Evolutionary conservation across 2,113 vertebrate species (phyloP).

Genomic region (Myotis yumanensis): DNA sequence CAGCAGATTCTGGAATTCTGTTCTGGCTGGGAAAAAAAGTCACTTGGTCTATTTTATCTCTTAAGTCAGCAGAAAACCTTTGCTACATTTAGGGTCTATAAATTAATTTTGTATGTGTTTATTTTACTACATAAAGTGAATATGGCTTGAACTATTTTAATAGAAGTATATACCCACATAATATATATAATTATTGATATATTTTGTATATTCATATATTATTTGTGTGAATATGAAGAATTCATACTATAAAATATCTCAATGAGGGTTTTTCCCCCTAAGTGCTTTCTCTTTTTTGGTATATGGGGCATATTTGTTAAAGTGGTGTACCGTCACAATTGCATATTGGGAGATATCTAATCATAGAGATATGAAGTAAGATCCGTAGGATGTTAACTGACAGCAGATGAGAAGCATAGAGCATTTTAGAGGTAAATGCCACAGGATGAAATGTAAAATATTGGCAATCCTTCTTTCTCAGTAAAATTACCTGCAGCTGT

Average conservation of each 20-base stretch:
- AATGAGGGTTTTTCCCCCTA: background rate
- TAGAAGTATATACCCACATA: background rate
- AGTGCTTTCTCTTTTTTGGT: background rate
- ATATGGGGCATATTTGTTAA: background rate
- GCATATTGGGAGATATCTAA: background rate
- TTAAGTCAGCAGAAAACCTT: background rate
- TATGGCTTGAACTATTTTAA: background rate
- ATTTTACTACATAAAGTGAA: background rate
- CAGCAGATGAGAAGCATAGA: background rate
- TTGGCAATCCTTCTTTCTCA: slow-evolving; percentile 64
- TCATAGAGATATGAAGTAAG: background rate
- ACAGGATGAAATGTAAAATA: slow-evolving; percentile 60
- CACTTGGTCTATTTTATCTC: background rate
- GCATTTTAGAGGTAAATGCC: slow-evolving; percentile 11
- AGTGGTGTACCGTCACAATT: background rate
- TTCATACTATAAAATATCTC: background rate
- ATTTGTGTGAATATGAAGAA: background rate
- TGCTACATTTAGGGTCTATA: background rate
- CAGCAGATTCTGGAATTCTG: background rate
- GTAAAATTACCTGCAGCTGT: slow-evolving; percentile 72
- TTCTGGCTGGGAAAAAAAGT: background rate
- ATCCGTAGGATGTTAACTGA: background rate
- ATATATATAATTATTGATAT: background rate
- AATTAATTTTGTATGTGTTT: background rate
- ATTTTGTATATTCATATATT: background rate